Evolutionary conservation across 2,113 vertebrate genomes (phyloP).

Genomic region (Symphodus melops): DNA sequence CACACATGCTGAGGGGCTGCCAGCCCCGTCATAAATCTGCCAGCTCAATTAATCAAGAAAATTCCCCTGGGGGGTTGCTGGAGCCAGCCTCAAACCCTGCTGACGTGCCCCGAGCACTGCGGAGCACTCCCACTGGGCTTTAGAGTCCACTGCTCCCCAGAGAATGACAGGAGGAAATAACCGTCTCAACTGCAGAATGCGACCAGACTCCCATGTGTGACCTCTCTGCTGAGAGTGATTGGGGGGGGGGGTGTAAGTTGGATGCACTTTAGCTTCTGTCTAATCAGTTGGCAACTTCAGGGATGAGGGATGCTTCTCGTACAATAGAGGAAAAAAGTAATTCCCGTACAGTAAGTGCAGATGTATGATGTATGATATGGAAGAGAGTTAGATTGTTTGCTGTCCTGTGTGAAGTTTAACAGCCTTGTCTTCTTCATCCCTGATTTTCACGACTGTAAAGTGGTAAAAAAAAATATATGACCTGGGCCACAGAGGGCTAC

Average conservation of each 20-base stretch:
- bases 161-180: conserved; percentile 71
- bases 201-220: conserved; percentile 48
- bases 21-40: conserved; percentile 77
- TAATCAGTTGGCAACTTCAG: background rate
- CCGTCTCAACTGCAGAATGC: conserved; percentile 60
- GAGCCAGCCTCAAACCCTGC: conserved; percentile 63
- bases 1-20: conserved; percentile 48
- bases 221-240: conserved; percentile 35
- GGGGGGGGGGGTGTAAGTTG: background rate
- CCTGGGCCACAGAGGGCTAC: no score
- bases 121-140: conserved; percentile 51
- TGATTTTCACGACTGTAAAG: no score
- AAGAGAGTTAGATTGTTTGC: background rate
- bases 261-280: conserved; percentile 3
- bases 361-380: background rate
- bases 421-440: no score
- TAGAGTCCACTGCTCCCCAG: conserved; percentile 42
- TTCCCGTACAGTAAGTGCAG: no score
- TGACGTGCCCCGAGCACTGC: conserved; percentile 62
- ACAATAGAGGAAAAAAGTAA: no score
- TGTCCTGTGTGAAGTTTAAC: no score
- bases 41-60: conserved; percentile 73
- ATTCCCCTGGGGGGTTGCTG: conserved; percentile 68
- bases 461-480: no score
- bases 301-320: background rate